phyloP scores from a whole-genome alignment of 2,113 vertebrate genomes.

The Cyprinodon variegatus region DNA sequence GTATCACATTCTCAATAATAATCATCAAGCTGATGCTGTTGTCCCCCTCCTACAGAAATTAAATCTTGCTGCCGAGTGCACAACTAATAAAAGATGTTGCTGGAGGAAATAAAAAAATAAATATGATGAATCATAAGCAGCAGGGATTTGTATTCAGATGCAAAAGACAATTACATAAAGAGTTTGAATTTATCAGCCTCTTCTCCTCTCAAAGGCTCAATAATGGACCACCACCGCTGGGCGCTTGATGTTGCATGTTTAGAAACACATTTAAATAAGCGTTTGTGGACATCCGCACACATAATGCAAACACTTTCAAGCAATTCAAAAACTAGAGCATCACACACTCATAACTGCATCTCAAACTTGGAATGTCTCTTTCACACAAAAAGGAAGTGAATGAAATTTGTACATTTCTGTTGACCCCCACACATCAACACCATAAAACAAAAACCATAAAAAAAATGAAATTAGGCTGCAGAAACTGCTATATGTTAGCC shows the following conservation, averaged over 20 bases:
- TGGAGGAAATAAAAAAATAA: constrained; percentile 98
- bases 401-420: neutral
- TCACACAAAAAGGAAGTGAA: neutral
- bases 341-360: constrained; percentile 5
- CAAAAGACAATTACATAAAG: constrained; percentile 94
- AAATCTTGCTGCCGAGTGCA: constrained; percentile 96
- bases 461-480: no score
- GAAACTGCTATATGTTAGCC: neutral
- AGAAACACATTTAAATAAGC: constrained; percentile 9
- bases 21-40: constrained; percentile 96
- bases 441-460: neutral
- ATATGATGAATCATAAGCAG: constrained; percentile 98
- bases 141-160: constrained; percentile 88
- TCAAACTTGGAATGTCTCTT: neutral
- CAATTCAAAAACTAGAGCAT: neutral
- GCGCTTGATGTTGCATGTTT: constrained; percentile 33
- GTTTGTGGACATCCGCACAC: constrained; percentile 33
- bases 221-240: constrained; percentile 76
- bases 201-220: constrained; percentile 88
- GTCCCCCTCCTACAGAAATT: constrained; percentile 96
- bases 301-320: constrained; percentile 36
- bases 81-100: constrained; percentile 99
- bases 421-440: neutral
- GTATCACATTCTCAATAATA: constrained; percentile 98
- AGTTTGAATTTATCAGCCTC: constrained; percentile 90